These are phyloP conservation scores for Aporophyla nigra DNA, from an alignment of 2,888 invertebrate species.

Conservation along the genomic window DNA sequence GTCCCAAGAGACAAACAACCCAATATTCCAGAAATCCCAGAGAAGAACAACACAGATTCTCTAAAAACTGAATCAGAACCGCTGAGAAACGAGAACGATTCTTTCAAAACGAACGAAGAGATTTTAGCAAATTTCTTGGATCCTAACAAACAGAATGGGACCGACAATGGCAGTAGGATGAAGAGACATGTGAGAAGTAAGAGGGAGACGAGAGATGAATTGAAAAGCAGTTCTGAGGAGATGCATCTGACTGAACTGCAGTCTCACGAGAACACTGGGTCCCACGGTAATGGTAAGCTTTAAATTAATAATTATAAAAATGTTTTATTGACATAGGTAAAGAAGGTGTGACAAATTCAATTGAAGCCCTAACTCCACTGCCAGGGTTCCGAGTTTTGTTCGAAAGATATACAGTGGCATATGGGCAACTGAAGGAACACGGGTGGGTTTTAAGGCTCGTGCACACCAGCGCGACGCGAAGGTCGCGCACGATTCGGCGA, in stretches of 20 bases:
- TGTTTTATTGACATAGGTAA: too few relatives aligned
- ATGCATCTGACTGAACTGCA: conserved; percentile 73
- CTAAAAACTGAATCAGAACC: conserved; percentile 69
- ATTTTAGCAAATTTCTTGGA: conserved; percentile 81
- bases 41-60: conserved; percentile 78
- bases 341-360: too few relatives aligned
- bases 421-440: too few relatives aligned
- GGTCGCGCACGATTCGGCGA: too few relatives aligned
- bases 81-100: conserved; percentile 73
- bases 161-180: conserved; percentile 71
- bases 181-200: conserved; percentile 67
- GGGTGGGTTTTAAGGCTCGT: too few relatives aligned
- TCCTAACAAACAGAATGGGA: conserved; percentile 78
- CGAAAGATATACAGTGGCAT: too few relatives aligned
- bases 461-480: too few relatives aligned
- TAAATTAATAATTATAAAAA: too few relatives aligned
- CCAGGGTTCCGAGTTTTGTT: too few relatives aligned
- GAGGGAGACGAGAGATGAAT: conserved; percentile 78
- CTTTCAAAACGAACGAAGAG: conserved; percentile 80
- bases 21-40: conserved; percentile 77
- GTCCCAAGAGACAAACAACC: conserved; percentile 77
- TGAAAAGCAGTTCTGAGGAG: conserved; percentile 80
- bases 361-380: too few relatives aligned
- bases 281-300: conserved; percentile 76
- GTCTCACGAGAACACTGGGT: conserved; percentile 70